Evolutionary conservation across 2,797 vertebrate species (phyloP), one percentile per base, ranked within the genome.

Genomic region (Scomberomorus guttatus): DNA sequence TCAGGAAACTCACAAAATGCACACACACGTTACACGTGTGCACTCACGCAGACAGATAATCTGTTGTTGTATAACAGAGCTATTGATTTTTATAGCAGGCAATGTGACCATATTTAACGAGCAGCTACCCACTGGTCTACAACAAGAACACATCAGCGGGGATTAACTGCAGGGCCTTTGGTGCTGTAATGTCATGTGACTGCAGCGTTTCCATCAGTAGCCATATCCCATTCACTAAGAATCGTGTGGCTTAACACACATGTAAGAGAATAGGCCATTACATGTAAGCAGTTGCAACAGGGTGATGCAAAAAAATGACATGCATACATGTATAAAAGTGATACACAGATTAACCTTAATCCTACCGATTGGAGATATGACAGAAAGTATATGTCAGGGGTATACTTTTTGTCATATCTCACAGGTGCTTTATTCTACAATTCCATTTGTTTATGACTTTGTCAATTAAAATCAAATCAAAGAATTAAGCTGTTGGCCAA

Each of bases 21-120:
- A 42, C 50, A 25, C 64, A 14, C 65, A 32, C n/a, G 22, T 48
- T 18, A 39, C 29, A 55, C 25, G 24, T 9, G 13, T 20, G 18
- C 48, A 64, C 61, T 12, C 44, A 48, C 50, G n/a, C 51, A 58
- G 18, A 32, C 48, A 46, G 61, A 62, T 72, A 46, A 27, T 51
- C 5, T 60, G 55, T 44, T 52, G 34, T 66, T 64, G 17, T 65
- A 29, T 64, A 37, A 54, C 15, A 34, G 55, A 51, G 25, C 6
- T 27, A 85, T 73, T 65, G 81, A 82, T 79, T n/a, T 50, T 50
- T 18, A 14, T 17, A 24, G 2, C n/a, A 56, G 20, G 22, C 7
- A 12, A 44, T 58, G 66, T 65, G 67, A 37, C 20, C n/a, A 8
- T 29, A 54, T 66, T 67, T 64, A 81, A 73, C 12, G 5, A 20